Conservation (phyloP, 2,113 vertebrate species). For the Herpailurus yagouaroundi region DNA sequence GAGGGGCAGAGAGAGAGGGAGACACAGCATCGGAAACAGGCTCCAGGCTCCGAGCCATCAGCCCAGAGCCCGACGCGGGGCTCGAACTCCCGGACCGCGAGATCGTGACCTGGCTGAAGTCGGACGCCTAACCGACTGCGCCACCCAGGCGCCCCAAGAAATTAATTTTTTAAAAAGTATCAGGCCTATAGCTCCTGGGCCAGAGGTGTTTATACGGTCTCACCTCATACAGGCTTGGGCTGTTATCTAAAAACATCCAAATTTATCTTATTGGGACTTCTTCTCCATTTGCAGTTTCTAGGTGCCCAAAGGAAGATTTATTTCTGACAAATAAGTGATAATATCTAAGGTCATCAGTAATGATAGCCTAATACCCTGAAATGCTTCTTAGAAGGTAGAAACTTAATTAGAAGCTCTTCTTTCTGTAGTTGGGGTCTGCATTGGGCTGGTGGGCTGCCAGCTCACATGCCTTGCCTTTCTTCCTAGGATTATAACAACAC, state of each 20-base stretch:
- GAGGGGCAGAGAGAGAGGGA: no score
- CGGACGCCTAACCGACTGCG: no score
- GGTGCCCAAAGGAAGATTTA: constrained; percentile 59
- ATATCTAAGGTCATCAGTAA: constrained; percentile 53
- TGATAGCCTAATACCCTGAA: constrained; percentile 27
- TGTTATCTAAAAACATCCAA: background rate
- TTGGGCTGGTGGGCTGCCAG: background rate
- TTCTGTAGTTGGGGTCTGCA: constrained; percentile 37
- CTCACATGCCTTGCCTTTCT: background rate
- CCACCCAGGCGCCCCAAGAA: no score
- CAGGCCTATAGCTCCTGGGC: background rate
- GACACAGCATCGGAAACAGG: no score
- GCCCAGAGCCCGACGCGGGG: no score
- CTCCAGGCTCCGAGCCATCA: no score
- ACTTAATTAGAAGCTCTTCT: constrained; percentile 56
- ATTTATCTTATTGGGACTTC: constrained; percentile 36
- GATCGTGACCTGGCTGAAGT: no score
- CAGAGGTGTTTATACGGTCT: constrained; percentile 17
- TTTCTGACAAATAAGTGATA: constrained; percentile 64
- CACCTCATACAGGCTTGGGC: background rate
- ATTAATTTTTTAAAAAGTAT: background rate
- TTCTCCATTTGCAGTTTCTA: constrained; percentile 35
- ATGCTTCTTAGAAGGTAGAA: constrained; percentile 47
- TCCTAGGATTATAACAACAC: background rate
- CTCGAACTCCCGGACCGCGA: no score